Conservation (phyloP, 1,140 invertebrate genomes). For the Yoshiicerus persimilis region DNA sequence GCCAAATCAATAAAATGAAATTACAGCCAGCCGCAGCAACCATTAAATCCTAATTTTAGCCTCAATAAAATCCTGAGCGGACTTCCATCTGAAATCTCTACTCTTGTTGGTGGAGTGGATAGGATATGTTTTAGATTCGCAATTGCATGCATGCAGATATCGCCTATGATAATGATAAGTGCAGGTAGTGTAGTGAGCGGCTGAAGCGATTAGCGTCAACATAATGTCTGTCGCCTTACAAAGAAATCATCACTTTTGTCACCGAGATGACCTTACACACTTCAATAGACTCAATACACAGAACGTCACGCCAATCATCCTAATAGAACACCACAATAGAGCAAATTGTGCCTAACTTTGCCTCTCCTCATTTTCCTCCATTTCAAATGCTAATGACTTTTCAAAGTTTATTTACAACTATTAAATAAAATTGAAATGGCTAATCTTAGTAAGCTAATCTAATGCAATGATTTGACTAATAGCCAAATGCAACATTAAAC, state of each 20-base stretch:
- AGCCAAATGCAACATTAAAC: neutral
- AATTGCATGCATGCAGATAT: too few relatives aligned
- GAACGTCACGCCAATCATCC: neutral
- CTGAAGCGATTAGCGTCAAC: neutral
- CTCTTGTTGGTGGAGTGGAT: too few relatives aligned
- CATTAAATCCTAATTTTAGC: neutral
- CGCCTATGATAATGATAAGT: neutral
- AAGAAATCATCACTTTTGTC: constrained; percentile 1
- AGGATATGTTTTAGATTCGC: too few relatives aligned
- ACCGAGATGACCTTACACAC: neutral
- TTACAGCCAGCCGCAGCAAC: neutral
- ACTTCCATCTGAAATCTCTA: neutral
- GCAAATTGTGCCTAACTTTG: neutral
- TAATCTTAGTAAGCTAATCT: neutral
- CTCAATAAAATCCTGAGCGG: neutral
- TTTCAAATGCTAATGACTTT: constrained; percentile 2
- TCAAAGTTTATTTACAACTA: neutral
- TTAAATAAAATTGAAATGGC: neutral
- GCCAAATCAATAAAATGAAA: neutral
- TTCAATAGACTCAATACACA: neutral
- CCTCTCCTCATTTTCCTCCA: neutral
- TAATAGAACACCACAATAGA: neutral
- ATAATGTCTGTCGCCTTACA: neutral
- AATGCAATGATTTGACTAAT: neutral
- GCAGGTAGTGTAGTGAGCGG: neutral